phyloP scores from a whole-genome alignment of 2,113 vertebrate genomes.

The Oncorhynchus nerka region DNA sequence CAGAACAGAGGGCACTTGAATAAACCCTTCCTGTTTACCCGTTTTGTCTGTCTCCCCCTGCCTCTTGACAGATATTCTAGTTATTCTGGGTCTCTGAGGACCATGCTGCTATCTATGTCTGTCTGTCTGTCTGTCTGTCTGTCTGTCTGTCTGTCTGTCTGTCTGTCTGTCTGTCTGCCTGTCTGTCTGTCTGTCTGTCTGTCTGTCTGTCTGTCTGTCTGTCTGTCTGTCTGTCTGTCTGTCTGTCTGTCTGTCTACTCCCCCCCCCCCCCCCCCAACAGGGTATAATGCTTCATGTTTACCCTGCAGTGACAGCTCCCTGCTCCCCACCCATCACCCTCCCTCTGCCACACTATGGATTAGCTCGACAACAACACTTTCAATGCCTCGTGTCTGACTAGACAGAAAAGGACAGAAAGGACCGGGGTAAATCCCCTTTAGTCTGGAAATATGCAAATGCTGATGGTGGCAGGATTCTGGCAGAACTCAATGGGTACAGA shows the following conservation, averaged over 20 bases:
- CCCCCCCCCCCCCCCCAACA: background rate
- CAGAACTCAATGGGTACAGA: background rate
- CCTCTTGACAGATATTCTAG: conserved; percentile 1
- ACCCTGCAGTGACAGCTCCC: background rate
- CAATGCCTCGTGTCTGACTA: background rate
- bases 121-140: too few relatives aligned
- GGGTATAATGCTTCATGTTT: background rate
- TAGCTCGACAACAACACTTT: conserved; percentile 6
- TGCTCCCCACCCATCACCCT: background rate
- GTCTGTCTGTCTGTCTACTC: too few relatives aligned
- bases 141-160: too few relatives aligned
- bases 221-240: too few relatives aligned
- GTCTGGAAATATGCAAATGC: conserved; percentile 28
- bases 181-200: too few relatives aligned
- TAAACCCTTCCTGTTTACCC: background rate
- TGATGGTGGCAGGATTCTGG: conserved; percentile 10
- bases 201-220: too few relatives aligned
- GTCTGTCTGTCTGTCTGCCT: too few relatives aligned
- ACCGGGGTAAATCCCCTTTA: conserved; percentile 18
- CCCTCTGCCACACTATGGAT: background rate
- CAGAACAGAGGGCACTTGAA: background rate
- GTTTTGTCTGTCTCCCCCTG: background rate
- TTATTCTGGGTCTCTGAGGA: background rate
- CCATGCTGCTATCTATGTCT: too few relatives aligned
- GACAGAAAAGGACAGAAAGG: background rate